A percentile compares a stretch with the other conserved stretches of the same genome.
phyloP scores from a whole-genome alignment of 2,113 vertebrate genomes.

The Cromileptes altivelis region DNA sequence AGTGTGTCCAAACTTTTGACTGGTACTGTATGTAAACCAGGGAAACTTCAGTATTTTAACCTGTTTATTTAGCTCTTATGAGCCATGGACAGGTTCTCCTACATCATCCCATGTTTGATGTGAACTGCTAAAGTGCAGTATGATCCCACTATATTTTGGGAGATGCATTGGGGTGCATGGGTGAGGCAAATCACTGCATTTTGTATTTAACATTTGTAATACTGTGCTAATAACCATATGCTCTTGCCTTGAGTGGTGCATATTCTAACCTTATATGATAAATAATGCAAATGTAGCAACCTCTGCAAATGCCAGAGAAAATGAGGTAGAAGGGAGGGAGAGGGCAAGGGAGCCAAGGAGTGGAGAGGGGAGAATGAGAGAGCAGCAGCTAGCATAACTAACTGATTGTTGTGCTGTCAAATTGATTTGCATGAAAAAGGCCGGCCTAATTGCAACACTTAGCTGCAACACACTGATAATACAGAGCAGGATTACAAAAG shows the following conservation, averaged over 20 bases:
- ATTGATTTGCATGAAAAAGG: slow-evolving; percentile 88
- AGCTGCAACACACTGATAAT: slow-evolving; percentile 84
- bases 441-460: slow-evolving; percentile 86
- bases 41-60: slow-evolving; percentile 20
- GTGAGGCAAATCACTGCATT: slow-evolving; percentile 69
- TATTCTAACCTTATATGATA: slow-evolving; percentile 83
- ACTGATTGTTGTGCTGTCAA: slow-evolving; percentile 87
- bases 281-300: slow-evolving; percentile 85
- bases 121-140: slow-evolving; percentile 51
- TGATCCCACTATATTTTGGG: slow-evolving; percentile 62
- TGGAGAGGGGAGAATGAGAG: slow-evolving; percentile 63
- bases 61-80: slow-evolving; percentile 48
- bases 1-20: too few species aligned
- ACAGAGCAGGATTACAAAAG: slow-evolving; percentile 78
- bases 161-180: slow-evolving; percentile 56
- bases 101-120: slow-evolving; percentile 51
- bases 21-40: neutral
- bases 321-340: slow-evolving; percentile 63
- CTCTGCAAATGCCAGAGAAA: slow-evolving; percentile 83
- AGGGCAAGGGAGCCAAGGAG: slow-evolving; percentile 60
- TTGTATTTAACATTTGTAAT: slow-evolving; percentile 82
- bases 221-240: slow-evolving; percentile 75
- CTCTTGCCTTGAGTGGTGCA: slow-evolving; percentile 63
- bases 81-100: slow-evolving; percentile 25
- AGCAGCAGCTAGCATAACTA: slow-evolving; percentile 79